Evolutionary conservation across 2,113 vertebrate species (phyloP), one percentile per base, ranked within the genome.

Genomic region (Chloroceryle aenea): DNA sequence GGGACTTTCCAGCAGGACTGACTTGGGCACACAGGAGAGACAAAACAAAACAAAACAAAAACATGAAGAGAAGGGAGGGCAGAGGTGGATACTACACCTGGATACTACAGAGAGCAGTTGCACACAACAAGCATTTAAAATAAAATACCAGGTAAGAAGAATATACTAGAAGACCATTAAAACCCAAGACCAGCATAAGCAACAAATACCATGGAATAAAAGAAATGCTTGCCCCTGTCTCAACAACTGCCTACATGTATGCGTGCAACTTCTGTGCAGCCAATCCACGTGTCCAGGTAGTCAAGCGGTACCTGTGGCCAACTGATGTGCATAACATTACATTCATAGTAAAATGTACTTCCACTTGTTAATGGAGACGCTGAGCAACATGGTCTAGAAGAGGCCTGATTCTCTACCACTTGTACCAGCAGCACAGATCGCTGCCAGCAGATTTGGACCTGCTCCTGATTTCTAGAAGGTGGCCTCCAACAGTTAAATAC

Each of bases 41-140:
- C 72, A 68, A 80, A 40, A 4, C 5, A 21, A 42, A 12, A 75
- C 64, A 80, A 40, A 4, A 8, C 12, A 42, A 12, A n/a, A 42
- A 6, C 29, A 78, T 2, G 5, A 76, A 58, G 42, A 73, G 42
- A 45, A 81, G n/a, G 30, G 88, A 89, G 45, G 53, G 40, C 30
- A 96, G 40, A 87, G 22, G 47, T 67, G 61, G 61, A 89, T 84
- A 40, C 38, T 40, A 40, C 53, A 66, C 34, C 74, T 85, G 73
- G 34, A 82, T 55, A 58, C 67, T 63, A 93, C 32, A 14, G 68
- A 85, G 93, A 90, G 77, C 63, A 94, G 67, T 83, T 92, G 95
- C 73, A 97, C 87, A 84, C 93, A 96, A 89, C 85, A 68, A 91
- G 90, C 71, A 87, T 72, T 94, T 48, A 42, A 90, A 86, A 56